These are phyloP conservation scores for Drosophila eugracilis DNA, from an alignment of 1,140 invertebrate species.

Conservation along the genomic window DNA sequence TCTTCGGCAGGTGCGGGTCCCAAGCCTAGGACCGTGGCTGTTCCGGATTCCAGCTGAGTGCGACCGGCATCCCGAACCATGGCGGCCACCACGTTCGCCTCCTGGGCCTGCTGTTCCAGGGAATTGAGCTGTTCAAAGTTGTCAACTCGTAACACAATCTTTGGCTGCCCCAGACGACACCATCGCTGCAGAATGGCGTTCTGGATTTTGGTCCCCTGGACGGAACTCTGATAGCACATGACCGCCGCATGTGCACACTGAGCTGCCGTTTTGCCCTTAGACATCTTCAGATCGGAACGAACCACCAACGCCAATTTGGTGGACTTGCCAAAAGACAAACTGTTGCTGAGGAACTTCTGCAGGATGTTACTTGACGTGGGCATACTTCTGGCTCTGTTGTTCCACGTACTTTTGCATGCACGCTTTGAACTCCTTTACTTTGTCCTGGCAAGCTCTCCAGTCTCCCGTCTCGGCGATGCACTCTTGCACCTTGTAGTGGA, in stretches of 20 bases:
- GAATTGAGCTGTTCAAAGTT: slow-evolving; percentile 86
- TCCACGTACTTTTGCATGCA: slow-evolving; percentile 89
- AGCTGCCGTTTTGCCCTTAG: slow-evolving; percentile 92
- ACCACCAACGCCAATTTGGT: slow-evolving; percentile 92
- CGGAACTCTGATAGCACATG: slow-evolving; percentile 87
- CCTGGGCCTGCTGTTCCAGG: slow-evolving; percentile 86
- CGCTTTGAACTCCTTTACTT: slow-evolving; percentile 90
- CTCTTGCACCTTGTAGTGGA: slow-evolving; percentile 94
- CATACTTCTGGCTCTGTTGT: slow-evolving; percentile 81
- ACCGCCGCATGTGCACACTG: slow-evolving; percentile 93
- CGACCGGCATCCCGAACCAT: slow-evolving; percentile 91
- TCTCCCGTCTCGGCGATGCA: slow-evolving; percentile 95
- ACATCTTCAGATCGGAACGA: slow-evolving; percentile 91
- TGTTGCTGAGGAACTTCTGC: slow-evolving; percentile 53
- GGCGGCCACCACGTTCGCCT: slow-evolving; percentile 87
- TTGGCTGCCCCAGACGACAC: slow-evolving; percentile 90
- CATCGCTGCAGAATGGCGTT: slow-evolving; percentile 87
- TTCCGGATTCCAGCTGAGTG: slow-evolving; percentile 89
- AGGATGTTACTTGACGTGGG: slow-evolving; percentile 70
- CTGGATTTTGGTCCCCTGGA: slow-evolving; percentile 82
- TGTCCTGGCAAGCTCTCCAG: slow-evolving; percentile 95
- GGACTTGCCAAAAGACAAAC: slow-evolving; percentile 18
- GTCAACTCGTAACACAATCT: slow-evolving; percentile 88
- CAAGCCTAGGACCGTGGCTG: slow-evolving; percentile 91
- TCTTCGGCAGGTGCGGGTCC: slow-evolving; percentile 89